Evolutionary conservation across 2,888 invertebrate species (phyloP).

Genomic region (Dione juno): DNA sequence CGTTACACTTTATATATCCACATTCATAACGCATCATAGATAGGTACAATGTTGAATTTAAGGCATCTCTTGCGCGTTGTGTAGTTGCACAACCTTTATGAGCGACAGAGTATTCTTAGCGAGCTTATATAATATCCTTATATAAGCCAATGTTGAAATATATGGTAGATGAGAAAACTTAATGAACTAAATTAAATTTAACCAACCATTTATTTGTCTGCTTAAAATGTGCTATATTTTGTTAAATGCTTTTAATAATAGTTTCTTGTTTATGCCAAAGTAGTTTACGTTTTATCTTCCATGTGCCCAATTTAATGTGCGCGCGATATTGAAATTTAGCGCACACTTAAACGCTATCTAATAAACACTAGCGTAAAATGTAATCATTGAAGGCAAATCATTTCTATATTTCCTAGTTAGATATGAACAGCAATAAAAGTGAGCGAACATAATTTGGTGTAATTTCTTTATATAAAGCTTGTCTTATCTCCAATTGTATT

Average conservation of each 20-base stretch:
- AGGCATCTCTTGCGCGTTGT: constrained; percentile 47
- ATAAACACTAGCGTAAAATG: constrained; percentile 49
- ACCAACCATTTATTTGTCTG: not conserved
- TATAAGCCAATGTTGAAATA: constrained; percentile 71
- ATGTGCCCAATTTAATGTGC: constrained; percentile 32
- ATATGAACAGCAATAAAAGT: constrained; percentile 48
- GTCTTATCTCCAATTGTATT: constrained; percentile 15
- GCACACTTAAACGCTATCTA: constrained; percentile 28
- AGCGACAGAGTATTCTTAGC: constrained; percentile 62
- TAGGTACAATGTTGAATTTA: constrained; percentile 39
- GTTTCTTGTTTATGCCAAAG: constrained; percentile 69
- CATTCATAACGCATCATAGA: constrained; percentile 38
- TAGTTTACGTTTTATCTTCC: constrained; percentile 52
- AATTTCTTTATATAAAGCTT: not conserved
- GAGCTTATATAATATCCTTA: constrained; percentile 73
- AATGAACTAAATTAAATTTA: constrained; percentile 49
- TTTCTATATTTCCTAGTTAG: constrained; percentile 63
- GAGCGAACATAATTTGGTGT: not conserved
- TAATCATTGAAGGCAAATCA: constrained; percentile 57
- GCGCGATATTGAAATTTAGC: constrained; percentile 43
- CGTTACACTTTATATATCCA: constrained; percentile 41
- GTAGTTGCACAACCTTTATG: constrained; percentile 51
- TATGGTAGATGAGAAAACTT: constrained; percentile 64
- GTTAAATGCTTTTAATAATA: constrained; percentile 46
- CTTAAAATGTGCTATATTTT: not conserved